Conservation (phyloP, 2,888 invertebrate genomes). For the Caenorhabditis sp. region DNA sequence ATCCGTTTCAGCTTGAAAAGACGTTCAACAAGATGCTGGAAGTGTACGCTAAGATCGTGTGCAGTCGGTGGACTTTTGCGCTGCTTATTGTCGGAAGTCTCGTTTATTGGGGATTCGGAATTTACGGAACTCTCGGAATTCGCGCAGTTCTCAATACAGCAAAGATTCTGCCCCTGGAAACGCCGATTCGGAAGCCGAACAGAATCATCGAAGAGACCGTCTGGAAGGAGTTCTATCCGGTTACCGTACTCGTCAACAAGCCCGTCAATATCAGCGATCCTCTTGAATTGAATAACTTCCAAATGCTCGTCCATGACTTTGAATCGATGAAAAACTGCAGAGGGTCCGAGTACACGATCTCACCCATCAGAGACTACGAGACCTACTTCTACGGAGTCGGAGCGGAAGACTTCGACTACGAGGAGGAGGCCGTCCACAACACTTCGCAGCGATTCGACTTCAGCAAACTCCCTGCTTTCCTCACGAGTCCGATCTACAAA, state of each 20-base stretch:
- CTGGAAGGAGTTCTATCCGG: slow-evolving; percentile 78
- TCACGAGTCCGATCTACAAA: slow-evolving; percentile 68
- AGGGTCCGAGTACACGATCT: slow-evolving; percentile 71
- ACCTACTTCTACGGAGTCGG: slow-evolving; percentile 65
- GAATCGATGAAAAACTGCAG: slow-evolving; percentile 70
- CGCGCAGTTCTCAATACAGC: slow-evolving; percentile 72
- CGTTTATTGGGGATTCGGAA: slow-evolving; percentile 65
- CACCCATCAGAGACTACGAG: slow-evolving; percentile 76
- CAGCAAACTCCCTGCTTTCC: slow-evolving; percentile 66
- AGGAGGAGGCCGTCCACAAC: slow-evolving; percentile 41
- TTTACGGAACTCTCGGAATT: slow-evolving; percentile 70
- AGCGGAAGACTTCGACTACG: slow-evolving; percentile 68
- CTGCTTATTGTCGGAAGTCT: slow-evolving; percentile 39
- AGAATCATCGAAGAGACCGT: slow-evolving; percentile 72
- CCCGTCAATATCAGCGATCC: slow-evolving; percentile 68
- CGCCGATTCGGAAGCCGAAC: slow-evolving; percentile 74
- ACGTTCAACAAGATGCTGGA: slow-evolving; percentile 35
- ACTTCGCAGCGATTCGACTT: slow-evolving; percentile 31
- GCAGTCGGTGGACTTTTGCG: slow-evolving; percentile 25
- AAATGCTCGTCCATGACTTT: slow-evolving; percentile 71
- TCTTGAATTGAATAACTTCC: slow-evolving; percentile 55
- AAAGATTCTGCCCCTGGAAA: slow-evolving; percentile 75
- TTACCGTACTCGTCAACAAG: slow-evolving; percentile 75
- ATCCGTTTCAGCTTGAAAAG: slow-evolving; percentile 26
- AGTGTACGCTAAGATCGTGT: slow-evolving; percentile 46